Conservation (phyloP, 2,113 vertebrate genomes). For the Myotis yumanensis region DNA sequence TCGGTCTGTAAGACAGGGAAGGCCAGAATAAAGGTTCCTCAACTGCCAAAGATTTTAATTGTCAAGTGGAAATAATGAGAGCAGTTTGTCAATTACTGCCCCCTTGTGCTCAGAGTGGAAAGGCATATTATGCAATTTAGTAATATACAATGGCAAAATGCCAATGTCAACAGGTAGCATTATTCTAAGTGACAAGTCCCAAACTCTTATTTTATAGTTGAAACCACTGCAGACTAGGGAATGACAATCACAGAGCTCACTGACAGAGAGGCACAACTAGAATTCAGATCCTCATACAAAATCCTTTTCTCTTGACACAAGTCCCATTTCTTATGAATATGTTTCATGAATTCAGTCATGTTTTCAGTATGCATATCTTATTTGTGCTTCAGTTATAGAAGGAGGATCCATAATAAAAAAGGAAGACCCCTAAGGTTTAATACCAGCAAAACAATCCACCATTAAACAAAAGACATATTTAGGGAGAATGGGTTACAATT, state of each 20-base stretch:
- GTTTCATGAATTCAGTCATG: background rate
- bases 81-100: constrained; percentile 27
- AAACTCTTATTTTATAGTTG: background rate
- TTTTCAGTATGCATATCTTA: background rate
- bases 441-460: background rate
- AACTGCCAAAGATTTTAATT: constrained; percentile 28
- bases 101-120: background rate
- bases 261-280: background rate
- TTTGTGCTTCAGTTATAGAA: constrained; percentile 18
- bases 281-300: background rate
- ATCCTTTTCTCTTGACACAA: background rate
- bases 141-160: background rate
- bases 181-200: background rate
- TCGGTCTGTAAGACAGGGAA: background rate
- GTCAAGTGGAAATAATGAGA: background rate
- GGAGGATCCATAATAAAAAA: background rate
- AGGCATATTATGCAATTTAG: background rate
- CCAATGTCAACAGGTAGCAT: background rate
- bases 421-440: background rate
- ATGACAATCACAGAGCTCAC: background rate
- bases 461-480: constrained; percentile 1
- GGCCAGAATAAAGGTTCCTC: background rate
- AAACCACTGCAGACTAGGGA: background rate
- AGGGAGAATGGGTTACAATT: background rate
- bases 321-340: background rate